These are phyloP conservation scores for Brienomyrus brachyistius DNA, from an alignment of 2,113 vertebrate genomes.

Conservation along the genomic window DNA sequence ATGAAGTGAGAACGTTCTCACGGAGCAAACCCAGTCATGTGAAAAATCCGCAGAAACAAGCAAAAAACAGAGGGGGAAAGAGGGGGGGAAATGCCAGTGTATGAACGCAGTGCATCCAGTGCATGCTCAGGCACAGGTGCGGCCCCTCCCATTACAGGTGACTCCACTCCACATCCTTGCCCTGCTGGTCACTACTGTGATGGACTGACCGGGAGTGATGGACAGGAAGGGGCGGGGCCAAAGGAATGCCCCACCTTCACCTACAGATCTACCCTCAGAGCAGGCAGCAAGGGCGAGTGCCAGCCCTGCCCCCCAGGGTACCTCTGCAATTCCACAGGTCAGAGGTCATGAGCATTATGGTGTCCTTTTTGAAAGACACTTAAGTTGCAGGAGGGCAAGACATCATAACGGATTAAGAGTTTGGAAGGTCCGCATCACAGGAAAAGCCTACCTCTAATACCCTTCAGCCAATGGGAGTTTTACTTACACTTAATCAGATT, in stretches of 20 bases:
- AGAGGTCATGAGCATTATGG: background rate
- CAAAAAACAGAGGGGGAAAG: background rate
- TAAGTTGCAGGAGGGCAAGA: background rate
- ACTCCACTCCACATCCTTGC: conserved; percentile 54
- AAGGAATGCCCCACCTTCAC: conserved; percentile 69
- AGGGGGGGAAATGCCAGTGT: background rate
- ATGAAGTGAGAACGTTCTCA: background rate
- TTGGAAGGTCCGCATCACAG: background rate
- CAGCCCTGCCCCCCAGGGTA: conserved; percentile 69
- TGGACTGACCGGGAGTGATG: conserved; percentile 49
- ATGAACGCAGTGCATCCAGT: background rate
- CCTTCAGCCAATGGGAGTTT: background rate
- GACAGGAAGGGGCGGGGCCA: conserved; percentile 45
- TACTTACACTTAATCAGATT: background rate
- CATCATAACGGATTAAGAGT: background rate
- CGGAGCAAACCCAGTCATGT: background rate
- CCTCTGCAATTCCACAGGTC: conserved; percentile 60
- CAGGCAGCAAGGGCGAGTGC: conserved; percentile 65
- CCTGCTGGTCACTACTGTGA: conserved; percentile 75
- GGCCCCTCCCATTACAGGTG: conserved; percentile 50
- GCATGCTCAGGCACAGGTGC: background rate
- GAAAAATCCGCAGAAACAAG: background rate
- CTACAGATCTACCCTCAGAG: conserved; percentile 61
- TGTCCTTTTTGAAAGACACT: background rate
- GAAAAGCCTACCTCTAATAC: background rate